Conservation (phyloP, 1,140 invertebrate genomes). For the Ganaspis sp. region DNA sequence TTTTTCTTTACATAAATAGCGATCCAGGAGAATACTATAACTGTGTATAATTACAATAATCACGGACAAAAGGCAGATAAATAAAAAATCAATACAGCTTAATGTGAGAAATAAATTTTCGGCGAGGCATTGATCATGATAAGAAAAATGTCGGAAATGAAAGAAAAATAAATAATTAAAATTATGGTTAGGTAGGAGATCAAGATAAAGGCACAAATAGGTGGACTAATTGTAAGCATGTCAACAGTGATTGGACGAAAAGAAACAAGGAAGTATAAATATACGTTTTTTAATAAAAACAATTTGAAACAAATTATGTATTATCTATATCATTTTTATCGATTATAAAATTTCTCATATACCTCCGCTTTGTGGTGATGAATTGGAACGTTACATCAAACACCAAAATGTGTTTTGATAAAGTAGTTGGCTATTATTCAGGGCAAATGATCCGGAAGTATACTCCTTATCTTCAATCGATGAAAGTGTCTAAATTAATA, state of each 20-base stretch:
- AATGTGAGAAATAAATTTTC: too few species aligned
- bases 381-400: background rate
- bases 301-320: background rate
- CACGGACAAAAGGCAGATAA: too few species aligned
- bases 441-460: background rate
- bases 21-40: too few species aligned
- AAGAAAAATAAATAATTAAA: background rate
- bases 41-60: too few species aligned
- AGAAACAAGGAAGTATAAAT: background rate
- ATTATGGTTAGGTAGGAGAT: background rate
- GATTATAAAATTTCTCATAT: background rate
- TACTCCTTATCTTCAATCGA: background rate
- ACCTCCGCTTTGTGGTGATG: background rate
- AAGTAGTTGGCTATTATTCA: background rate
- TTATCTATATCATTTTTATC: background rate
- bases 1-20: too few species aligned
- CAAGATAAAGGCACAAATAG: background rate
- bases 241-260: conserved; percentile 33
- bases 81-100: too few species aligned
- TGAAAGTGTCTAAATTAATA: background rate
- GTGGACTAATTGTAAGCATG: background rate
- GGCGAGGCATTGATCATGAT: background rate
- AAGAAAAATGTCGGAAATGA: background rate
- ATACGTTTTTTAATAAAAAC: too few species aligned
- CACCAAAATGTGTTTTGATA: conserved; percentile 10